Conservation (phyloP, 1,140 invertebrate genomes). For the Heliothis subflexa region DNA sequence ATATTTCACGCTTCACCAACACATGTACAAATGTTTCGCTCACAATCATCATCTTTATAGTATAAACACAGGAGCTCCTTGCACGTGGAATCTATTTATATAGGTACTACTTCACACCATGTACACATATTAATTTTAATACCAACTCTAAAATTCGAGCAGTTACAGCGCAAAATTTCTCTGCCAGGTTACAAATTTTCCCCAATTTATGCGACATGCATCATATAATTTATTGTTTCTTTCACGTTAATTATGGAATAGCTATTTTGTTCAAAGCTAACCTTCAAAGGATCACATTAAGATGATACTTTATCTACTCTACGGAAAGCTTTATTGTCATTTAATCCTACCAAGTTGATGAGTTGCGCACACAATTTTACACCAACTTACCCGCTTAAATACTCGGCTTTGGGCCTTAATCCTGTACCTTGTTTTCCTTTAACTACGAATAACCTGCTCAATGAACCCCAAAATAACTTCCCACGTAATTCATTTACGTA, state of each 20-base stretch:
- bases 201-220: not conserved
- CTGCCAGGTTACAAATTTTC: not conserved
- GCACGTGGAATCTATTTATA: slow-evolving; percentile 18
- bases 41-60: slow-evolving; percentile 15
- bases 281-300: slow-evolving; percentile 3
- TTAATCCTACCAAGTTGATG: slow-evolving; percentile 18
- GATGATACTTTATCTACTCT: not conserved
- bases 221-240: not conserved
- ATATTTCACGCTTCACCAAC: slow-evolving; percentile 14
- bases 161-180: not conserved
- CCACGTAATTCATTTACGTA: not conserved
- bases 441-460: slow-evolving; percentile 4
- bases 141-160: not conserved
- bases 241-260: not conserved
- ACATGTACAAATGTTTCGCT: slow-evolving; percentile 26
- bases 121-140: not conserved
- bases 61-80: slow-evolving; percentile 9
- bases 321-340: not conserved
- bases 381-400: not conserved
- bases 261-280: not conserved
- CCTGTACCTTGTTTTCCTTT: not conserved
- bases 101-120: not conserved
- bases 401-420: not conserved
- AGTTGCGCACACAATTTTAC: slow-evolving; percentile 23
- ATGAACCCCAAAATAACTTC: not conserved